phyloP scores from a whole-genome alignment of 2,888 invertebrate genomes.

The Phaedon cochleariae region DNA sequence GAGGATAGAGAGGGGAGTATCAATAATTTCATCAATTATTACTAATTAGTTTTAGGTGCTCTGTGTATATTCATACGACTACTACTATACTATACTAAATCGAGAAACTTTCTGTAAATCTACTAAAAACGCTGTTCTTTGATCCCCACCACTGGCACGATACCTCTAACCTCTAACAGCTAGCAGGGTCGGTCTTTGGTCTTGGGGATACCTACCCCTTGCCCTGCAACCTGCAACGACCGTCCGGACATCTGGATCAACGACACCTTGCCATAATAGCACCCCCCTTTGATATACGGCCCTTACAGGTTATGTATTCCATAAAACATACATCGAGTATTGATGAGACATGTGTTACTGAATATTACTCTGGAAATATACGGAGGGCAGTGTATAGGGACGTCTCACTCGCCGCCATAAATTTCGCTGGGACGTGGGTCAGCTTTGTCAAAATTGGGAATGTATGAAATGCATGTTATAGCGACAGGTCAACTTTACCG shows the following conservation, averaged over 20 bases:
- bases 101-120: too few species aligned
- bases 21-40: too few species aligned
- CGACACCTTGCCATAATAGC: slow-evolving; percentile 62
- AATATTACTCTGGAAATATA: slow-evolving; percentile 10
- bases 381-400: neutral
- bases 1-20: too few species aligned
- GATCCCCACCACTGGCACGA: neutral
- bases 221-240: slow-evolving; percentile 46
- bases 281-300: slow-evolving; percentile 61
- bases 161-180: too few species aligned
- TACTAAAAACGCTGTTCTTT: neutral
- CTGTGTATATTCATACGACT: too few species aligned
- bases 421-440: neutral
- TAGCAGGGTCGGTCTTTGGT: slow-evolving; percentile 40
- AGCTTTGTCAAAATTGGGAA: neutral
- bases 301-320: slow-evolving; percentile 60
- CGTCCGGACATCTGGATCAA: slow-evolving; percentile 41
- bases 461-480: neutral
- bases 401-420: slow-evolving; percentile 12
- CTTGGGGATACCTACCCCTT: slow-evolving; percentile 42
- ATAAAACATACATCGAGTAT: slow-evolving; percentile 61
- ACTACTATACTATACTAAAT: too few species aligned
- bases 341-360: slow-evolving; percentile 50
- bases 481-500: too few species aligned
- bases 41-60: too few species aligned